Base-by-base conservation (phyloP, 2,888 invertebrate genomes). In the Sarcophaga caerulescens region DNA sequence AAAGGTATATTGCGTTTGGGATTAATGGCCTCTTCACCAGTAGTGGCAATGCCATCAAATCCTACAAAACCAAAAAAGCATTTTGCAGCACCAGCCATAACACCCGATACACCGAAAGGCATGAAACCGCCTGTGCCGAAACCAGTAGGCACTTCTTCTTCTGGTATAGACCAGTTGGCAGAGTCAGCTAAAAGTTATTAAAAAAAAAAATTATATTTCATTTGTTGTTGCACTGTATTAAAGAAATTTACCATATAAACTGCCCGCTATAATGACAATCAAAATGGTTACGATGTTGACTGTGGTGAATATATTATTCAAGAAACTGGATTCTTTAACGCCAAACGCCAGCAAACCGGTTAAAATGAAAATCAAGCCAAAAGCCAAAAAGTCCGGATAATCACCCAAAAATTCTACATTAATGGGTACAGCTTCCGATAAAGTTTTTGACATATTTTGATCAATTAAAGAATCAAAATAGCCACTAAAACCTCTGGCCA, bases 21-120 rank as follows among this genome's bases (percentile, higher is more conserved):
- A 93, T 98, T 98, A 91, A 97, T 97, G 0, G 98, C 98, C 93
- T 99, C 99, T 93, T 99, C 99, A 0, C 97, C 97, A 0, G 97
- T 97, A 5, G 97, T 97, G 12, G 97, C 97, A 8, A 97, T 97
- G 88, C 97, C 96, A 93, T 99, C 99, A 92, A 99, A 99, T 25
- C 99, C 99, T 8, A 99, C 98, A 93, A 98, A 99, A 19, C 98
- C 98, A 93, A 96, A 99, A 94, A 97, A 97, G 91, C 97, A 97
- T 90, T 96, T 97, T 0, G 97, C 97, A 0, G 97, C 93, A 0
- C 98, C 98, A 0, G 96, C 95, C 96, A 98, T 96, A 5, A 98
- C 95, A 0, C 98, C 99, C 0, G 96, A 95, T 45, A 98, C 92
- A 0, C 99, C 99, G 93, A 96, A 99, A 0, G 99, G 99, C 94